phyloP scores from a whole-genome alignment of 1,140 invertebrate species.

The Heliconius himera region DNA sequence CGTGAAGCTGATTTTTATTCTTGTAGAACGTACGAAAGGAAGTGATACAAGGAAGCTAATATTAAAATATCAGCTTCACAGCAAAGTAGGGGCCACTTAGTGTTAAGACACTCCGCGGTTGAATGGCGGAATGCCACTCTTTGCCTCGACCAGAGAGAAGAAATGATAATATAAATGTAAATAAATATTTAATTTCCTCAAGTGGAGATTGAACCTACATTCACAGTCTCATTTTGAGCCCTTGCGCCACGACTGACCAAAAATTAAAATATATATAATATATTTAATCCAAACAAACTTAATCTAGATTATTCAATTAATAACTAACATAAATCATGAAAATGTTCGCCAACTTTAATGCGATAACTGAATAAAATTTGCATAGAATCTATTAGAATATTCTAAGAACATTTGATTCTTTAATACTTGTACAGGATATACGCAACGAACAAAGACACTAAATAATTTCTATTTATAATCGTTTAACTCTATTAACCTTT shows the following conservation, averaged over 20 bases:
- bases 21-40: neutral
- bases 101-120: no score
- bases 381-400: slow-evolving; percentile 3
- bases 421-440: neutral
- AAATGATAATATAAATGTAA: no score
- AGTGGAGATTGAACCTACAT: no score
- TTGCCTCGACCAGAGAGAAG: no score
- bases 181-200: no score
- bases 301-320: neutral
- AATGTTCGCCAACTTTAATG: neutral
- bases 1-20: no score
- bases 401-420: neutral
- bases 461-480: neutral
- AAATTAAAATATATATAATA: neutral
- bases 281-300: neutral
- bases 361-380: neutral
- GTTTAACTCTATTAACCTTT: neutral
- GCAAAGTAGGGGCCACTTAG: no score
- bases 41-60: neutral
- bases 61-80: neutral
- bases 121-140: no score
- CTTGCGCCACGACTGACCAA: no score
- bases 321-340: neutral
- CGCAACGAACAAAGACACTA: neutral
- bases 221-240: no score